Evolutionary conservation across 2,113 vertebrate genomes (phyloP).

Genomic region (Albula glossodonta): DNA sequence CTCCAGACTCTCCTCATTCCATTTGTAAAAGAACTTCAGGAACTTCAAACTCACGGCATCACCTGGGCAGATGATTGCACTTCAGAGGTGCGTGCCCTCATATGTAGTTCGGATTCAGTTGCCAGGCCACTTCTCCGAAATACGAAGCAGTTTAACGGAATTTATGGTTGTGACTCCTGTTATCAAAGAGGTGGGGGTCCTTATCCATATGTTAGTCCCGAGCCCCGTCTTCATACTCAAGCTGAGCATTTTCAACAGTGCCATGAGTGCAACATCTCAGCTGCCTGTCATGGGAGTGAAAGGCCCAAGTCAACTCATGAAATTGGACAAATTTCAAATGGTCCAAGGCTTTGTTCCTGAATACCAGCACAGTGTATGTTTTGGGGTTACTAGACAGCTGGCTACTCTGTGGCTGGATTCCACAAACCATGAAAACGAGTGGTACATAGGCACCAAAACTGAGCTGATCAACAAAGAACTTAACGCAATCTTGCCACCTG

Average conservation of each 20-base stretch:
- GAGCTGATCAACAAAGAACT: too few species aligned
- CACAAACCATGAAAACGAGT: too few species aligned
- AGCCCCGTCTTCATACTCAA: constrained; percentile 14
- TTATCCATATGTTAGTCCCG: constrained; percentile 15
- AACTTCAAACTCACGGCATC: constrained; percentile 25
- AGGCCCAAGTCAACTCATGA: constrained; percentile 13
- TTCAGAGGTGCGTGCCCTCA: constrained; percentile 30
- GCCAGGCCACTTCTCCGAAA: constrained; percentile 30
- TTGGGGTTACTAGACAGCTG: too few species aligned
- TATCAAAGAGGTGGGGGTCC: constrained; percentile 25
- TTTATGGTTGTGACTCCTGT: constrained; percentile 34
- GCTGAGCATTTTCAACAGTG: constrained; percentile 27
- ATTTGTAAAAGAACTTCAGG: constrained; percentile 29
- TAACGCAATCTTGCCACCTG: too few species aligned
- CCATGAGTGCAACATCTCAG: constrained; percentile 20
- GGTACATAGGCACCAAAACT: too few species aligned
- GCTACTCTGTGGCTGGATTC: too few species aligned
- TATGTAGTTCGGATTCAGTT: constrained; percentile 40
- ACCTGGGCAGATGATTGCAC: constrained; percentile 27
- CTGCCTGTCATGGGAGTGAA: constrained; percentile 31
- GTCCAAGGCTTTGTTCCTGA: too few species aligned
- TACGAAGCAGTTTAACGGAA: constrained; percentile 31
- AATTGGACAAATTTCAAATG: too few species aligned
- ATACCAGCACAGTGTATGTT: too few species aligned
- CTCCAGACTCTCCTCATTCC: constrained; percentile 28